phyloP scores from a whole-genome alignment of 1,140 invertebrate genomes.

The Cataglyphis hispanica region DNA sequence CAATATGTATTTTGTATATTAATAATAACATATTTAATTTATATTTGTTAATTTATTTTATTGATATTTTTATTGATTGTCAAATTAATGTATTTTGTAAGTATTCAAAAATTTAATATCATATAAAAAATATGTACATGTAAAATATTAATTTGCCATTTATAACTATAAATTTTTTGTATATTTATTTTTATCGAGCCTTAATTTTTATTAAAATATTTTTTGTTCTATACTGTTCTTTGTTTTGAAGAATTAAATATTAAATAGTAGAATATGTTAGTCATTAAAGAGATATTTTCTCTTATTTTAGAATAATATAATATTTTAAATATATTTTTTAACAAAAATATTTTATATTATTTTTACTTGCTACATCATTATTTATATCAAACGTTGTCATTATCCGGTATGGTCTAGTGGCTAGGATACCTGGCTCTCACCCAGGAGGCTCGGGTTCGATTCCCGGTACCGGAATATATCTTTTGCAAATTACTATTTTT shows the following conservation, averaged over 20 bases:
- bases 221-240: not conserved
- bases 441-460: conserved; percentile 83
- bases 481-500: conserved; percentile 50
- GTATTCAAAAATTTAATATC: no score
- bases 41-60: not conserved
- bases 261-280: not conserved
- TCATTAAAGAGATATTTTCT: not conserved
- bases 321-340: conserved; percentile 1
- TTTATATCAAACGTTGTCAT: not conserved
- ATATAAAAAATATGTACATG: not conserved
- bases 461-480: conserved; percentile 80
- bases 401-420: conserved; percentile 75
- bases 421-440: conserved; percentile 82
- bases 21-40: not conserved
- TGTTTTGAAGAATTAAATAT: conserved; percentile 23
- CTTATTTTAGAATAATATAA: not conserved
- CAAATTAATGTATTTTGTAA: no score
- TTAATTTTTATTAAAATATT: not conserved
- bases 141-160: not conserved
- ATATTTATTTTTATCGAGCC: not conserved
- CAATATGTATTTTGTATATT: not conserved
- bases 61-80: no score
- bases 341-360: not conserved
- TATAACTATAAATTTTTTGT: not conserved
- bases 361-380: not conserved